Evolutionary conservation across 2,797 vertebrate genomes (phyloP).

Genomic region (Falco cherrug): DNA sequence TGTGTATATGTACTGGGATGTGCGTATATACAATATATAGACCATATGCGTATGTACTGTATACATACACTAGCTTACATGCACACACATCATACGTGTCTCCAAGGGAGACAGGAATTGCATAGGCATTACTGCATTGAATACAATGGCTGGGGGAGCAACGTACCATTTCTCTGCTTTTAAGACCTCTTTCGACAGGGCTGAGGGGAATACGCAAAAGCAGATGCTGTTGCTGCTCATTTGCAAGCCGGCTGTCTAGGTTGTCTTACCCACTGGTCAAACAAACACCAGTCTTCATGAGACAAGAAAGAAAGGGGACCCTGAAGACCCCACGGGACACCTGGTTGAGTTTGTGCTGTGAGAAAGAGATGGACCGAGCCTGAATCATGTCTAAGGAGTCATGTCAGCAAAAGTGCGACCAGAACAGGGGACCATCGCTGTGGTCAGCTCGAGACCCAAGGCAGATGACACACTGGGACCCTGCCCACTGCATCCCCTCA

Average conservation of each 20-base stretch:
- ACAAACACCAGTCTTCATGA: conserved; percentile 10
- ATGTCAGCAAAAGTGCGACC: background rate
- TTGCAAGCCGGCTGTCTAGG: background rate
- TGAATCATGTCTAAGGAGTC: background rate
- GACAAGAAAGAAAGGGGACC: conserved; percentile 9
- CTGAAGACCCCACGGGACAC: background rate
- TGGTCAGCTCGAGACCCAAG: background rate
- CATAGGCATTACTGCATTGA: conserved; percentile 79
- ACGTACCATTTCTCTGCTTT: conserved; percentile 72
- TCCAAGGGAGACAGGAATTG: conserved; percentile 77
- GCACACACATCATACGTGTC: conserved; percentile 65
- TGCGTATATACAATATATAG: conserved; percentile 76
- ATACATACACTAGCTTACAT: conserved; percentile 75
- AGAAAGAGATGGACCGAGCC: conserved; percentile 11
- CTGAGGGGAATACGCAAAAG: conserved; percentile 33
- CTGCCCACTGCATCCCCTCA: accelerated
- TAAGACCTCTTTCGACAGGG: conserved; percentile 41
- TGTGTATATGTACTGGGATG: conserved; percentile 74
- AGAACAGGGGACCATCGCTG: background rate
- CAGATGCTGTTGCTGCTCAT: background rate
- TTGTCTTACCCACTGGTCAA: background rate
- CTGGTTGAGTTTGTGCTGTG: conserved; percentile 41
- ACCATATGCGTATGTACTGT: conserved; percentile 64
- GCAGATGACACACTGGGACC: accelerated
- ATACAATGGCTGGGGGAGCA: conserved; percentile 60